Base-by-base conservation (phyloP, 1,140 invertebrate species). In the Cotesia glomerata region DNA sequence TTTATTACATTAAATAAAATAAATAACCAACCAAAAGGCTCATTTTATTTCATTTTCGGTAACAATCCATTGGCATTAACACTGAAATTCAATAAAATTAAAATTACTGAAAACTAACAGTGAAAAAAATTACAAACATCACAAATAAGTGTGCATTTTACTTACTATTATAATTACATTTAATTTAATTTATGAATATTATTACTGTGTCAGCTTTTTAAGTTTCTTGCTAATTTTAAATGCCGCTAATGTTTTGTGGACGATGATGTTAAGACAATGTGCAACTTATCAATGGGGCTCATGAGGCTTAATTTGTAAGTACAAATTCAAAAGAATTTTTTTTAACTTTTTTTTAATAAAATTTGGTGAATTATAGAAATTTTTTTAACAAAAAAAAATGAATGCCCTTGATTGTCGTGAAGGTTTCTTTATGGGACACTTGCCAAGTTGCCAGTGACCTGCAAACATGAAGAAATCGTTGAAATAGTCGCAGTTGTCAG, bases 301-400 rank as follows among this genome's bases (percentile, higher is more conserved):
- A 85, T 84, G 83, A 84, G 82, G 82, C 83, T 82, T 75, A 75
- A 84, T 84, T 82, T 80, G 85, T 86, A 79, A 86, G 85, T 84
- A 67, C 32, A n/a, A 4, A n/a, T 49, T 49, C 39, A n/a, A 45
- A 45, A 26, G 7, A n/a, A 14, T 61, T 8, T 32, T 34, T 26
- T 34, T 49, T 1, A 49, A n/a, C 1, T 36, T 39, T 64, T 36
- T 35, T 14, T 45, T 11, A 9, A 45, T 7, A 9, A 11, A 11
- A 45, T 7, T 45, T 45, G 39, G 11, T 45, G 11, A 45, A 45
- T 45, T 45, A 9, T 45, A 45, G 11, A 45, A 45, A 45, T 45
- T 45, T 45, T 45, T 45, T 7, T 9, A 45, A 45, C 2, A 45
- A 39, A 39, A 45, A 45, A 45, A 45, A 45, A 45, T 45, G 5